Evolutionary conservation across 2,888 invertebrate species (phyloP).

Genomic region (Lydus trimaculatus): DNA sequence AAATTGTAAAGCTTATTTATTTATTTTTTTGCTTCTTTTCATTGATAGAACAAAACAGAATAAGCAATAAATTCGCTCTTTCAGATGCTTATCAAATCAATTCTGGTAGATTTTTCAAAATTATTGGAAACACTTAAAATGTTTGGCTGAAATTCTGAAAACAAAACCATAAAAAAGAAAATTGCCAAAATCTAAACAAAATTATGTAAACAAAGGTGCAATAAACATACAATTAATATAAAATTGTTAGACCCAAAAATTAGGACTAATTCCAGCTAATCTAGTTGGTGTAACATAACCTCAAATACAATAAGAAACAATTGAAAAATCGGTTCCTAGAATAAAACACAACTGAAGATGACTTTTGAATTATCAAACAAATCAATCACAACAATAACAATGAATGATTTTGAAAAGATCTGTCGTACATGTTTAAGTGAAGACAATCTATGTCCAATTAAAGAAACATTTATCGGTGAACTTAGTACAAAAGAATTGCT

Average conservation of each 20-base stretch:
- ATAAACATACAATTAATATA: too few species aligned
- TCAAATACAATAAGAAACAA: neutral
- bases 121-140: too few species aligned
- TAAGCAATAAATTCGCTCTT: neutral
- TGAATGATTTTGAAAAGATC: slow-evolving; percentile 13
- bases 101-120: neutral
- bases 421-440: slow-evolving; percentile 14
- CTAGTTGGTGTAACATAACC: neutral
- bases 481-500: slow-evolving; percentile 7
- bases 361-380: neutral
- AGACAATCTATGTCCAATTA: neutral
- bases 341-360: slow-evolving; percentile 4
- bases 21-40: neutral
- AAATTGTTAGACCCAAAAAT: too few species aligned
- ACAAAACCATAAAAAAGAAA: too few species aligned
- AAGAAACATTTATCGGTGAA: neutral
- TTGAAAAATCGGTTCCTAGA: too few species aligned
- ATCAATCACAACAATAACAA: neutral
- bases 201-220: too few species aligned
- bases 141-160: too few species aligned
- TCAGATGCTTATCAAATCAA: too few species aligned
- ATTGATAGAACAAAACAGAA: neutral
- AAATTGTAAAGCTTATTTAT: neutral
- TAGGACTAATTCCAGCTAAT: too few species aligned
- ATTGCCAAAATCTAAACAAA: too few species aligned